Evolutionary conservation across 2,113 vertebrate species (phyloP), one percentile per base, ranked within the genome.

Genomic region (Psettodes erumei): DNA sequence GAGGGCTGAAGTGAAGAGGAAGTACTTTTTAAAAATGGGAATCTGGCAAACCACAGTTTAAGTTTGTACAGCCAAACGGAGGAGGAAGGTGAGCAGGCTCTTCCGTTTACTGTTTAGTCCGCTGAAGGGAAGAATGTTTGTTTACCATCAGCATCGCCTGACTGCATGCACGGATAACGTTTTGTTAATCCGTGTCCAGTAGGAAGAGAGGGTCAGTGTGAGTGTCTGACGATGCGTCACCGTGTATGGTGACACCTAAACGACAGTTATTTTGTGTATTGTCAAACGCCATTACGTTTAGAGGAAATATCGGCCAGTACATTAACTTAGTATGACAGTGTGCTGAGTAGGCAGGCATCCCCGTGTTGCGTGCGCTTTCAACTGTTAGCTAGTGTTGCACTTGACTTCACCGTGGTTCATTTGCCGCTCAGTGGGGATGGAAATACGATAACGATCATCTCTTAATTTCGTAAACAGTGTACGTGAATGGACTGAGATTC

Each of bases 21-120:
- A 91, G 87, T 90, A 80, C 64, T 86, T 89, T 83, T 75, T 35
- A 71, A 83, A 61, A 75, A 84, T 88, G 82, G 28, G 79, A 75
- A 78, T 67, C 43, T 42, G 61, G 12, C 19, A 27, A 75, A 53
- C 13, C 8, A 5, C 7, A 37, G 32, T 45, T 55, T 19, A 51
- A 77, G 19, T 65, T 59, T 56, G 0, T 2, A 1, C 32, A 50
- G 45, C 43, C 4, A 19, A 50, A 38, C 67, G 7, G 56, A 19
- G 43, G 68, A 50, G 79, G 38, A n/a, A 71, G 87, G 87, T 91
- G 67, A 90, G 87, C 72, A 0, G 38, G 1, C 5, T 75, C 28
- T 13, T 38, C 0, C 4, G 1, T 33, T 43, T 13, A 6, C 45
- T 16, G 68, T 59, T 5, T 47, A 15, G 18, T 23, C 18, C 21